phyloP scores from a whole-genome alignment of 2,888 invertebrate species.

The Parnassius orleans region DNA sequence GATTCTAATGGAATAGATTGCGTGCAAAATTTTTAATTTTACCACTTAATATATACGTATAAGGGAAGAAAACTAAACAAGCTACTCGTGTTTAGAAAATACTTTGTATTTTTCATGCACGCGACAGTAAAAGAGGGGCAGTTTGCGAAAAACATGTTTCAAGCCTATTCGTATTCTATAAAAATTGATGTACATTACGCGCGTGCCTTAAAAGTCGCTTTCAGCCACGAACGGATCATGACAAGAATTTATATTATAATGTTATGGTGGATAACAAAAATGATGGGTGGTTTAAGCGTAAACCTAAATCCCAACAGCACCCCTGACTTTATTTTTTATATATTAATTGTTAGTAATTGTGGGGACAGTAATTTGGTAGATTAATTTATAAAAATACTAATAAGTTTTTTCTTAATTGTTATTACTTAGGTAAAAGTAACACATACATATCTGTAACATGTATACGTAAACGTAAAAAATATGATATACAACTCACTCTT shows the following conservation, averaged over 20 bases:
- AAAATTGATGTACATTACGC: slow-evolving; percentile 27
- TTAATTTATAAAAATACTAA: too few relatives aligned
- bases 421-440: too few relatives aligned
- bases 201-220: slow-evolving; percentile 20
- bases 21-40: too few relatives aligned
- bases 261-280: slow-evolving; percentile 9
- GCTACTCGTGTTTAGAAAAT: background rate
- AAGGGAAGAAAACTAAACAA: background rate
- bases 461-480: too few relatives aligned
- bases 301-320: slow-evolving; percentile 6
- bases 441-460: too few relatives aligned
- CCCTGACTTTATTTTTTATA: too few relatives aligned
- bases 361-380: too few relatives aligned
- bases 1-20: too few relatives aligned
- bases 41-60: too few relatives aligned
- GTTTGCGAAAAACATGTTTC: slow-evolving; percentile 1
- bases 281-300: slow-evolving; percentile 7
- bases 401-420: too few relatives aligned
- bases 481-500: too few relatives aligned
- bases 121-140: slow-evolving; percentile 4
- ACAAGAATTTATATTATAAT: slow-evolving; percentile 20
- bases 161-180: slow-evolving; percentile 21
- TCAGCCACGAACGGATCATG: slow-evolving; percentile 19
- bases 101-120: slow-evolving; percentile 1
- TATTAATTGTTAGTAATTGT: too few relatives aligned